Evolutionary conservation across 2,888 invertebrate genomes (phyloP).

Genomic region (Hypena proboscidalis): DNA sequence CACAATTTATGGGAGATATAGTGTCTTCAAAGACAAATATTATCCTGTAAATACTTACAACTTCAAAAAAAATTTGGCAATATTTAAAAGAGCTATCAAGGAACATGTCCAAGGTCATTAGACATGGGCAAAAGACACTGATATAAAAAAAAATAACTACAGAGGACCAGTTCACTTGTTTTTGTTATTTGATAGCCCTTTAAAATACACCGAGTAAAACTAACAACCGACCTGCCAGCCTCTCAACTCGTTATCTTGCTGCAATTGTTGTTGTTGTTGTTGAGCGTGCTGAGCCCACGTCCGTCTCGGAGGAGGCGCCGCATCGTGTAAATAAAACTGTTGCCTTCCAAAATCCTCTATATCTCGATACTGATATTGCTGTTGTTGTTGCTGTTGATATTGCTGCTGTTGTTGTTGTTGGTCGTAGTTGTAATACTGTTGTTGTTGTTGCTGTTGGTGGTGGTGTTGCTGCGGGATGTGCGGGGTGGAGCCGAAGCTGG

Average conservation of each 20-base stretch:
- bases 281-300: constrained; percentile 88
- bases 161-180: too few relatives aligned
- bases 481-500: constrained; percentile 80
- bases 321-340: constrained; percentile 92
- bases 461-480: constrained; percentile 63
- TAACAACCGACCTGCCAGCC: constrained; percentile 74
- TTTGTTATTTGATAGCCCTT: too few relatives aligned
- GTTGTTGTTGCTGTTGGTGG: constrained; percentile 53
- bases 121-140: too few relatives aligned
- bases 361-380: constrained; percentile 61
- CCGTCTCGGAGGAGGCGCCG: constrained; percentile 85
- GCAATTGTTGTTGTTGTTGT: constrained; percentile 76
- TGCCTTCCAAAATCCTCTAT: constrained; percentile 65
- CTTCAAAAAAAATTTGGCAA: too few relatives aligned
- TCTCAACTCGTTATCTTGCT: constrained; percentile 85
- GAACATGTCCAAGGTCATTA: too few relatives aligned
- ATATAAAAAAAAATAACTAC: too few relatives aligned
- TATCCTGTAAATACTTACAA: too few relatives aligned
- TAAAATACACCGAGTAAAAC: too few relatives aligned
- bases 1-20: background rate
- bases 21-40: too few relatives aligned
- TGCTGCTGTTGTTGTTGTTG: constrained; percentile 62
- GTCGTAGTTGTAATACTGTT: constrained; percentile 45
- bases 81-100: too few relatives aligned
- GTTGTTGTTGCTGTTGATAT: constrained; percentile 18